Evolutionary conservation across 2,113 vertebrate genomes (phyloP).

Genomic region (Machaerirhynchus nigripectus): DNA sequence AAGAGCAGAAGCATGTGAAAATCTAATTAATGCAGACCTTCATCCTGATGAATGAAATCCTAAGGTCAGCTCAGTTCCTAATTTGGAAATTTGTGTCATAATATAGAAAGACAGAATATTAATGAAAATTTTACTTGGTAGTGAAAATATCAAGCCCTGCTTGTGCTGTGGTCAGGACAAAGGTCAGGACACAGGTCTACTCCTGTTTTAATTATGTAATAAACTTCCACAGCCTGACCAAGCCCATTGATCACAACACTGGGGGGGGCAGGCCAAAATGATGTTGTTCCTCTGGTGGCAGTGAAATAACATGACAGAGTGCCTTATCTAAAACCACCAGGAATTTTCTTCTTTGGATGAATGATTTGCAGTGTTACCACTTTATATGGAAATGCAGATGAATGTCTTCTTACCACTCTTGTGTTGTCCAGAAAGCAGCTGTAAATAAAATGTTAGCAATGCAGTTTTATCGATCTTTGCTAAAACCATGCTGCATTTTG

Average conservation of each 20-base stretch:
- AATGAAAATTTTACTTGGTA: neutral
- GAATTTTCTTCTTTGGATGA: neutral
- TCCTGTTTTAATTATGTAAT: neutral
- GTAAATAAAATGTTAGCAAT: neutral
- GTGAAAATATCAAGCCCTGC: neutral
- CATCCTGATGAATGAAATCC: neutral
- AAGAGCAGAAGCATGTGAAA: neutral
- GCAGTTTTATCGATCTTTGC: neutral
- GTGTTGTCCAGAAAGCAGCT: neutral
- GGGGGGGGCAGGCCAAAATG: neutral
- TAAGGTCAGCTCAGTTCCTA: neutral
- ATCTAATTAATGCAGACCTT: neutral
- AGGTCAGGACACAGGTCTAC: neutral
- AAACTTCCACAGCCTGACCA: neutral
- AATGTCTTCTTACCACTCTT: neutral
- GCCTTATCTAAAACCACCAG: neutral
- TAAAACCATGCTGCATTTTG: neutral
- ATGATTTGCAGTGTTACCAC: neutral
- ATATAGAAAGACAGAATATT: neutral
- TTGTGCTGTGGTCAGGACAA: neutral
- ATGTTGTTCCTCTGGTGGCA: neutral
- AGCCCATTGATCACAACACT: neutral
- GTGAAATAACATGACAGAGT: neutral
- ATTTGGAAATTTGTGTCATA: neutral
- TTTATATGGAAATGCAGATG: rapidly evolving